Conservation (phyloP, 2,888 invertebrate species). For the Drosophila dives region DNA sequence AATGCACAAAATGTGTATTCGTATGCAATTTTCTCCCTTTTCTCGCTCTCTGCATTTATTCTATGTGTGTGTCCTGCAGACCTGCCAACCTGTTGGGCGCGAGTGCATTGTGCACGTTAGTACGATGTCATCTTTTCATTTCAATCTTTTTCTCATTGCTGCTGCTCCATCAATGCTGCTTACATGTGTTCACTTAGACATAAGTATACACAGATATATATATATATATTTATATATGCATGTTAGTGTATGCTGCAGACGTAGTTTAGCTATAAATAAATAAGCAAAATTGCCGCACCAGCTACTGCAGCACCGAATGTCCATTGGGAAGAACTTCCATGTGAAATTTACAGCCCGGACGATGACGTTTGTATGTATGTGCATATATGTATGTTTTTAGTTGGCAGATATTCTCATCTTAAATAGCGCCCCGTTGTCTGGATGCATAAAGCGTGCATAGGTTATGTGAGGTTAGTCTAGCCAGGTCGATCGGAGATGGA, state of each 20-base stretch:
- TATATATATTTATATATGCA: neutral
- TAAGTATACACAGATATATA: neutral
- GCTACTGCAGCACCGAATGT: conserved; percentile 12
- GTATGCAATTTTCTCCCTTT: neutral
- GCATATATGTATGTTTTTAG: neutral
- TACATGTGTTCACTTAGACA: conserved; percentile 1
- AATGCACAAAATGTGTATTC: conserved; percentile 1
- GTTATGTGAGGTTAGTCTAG: conserved; percentile 2
- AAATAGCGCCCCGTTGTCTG: conserved; percentile 4
- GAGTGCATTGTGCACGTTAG: conserved; percentile 19
- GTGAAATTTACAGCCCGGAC: conserved; percentile 4
- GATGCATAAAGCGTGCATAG: neutral
- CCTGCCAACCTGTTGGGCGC: conserved; percentile 47
- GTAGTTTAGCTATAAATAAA: conserved; percentile 48
- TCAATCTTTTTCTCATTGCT: conserved; percentile 3
- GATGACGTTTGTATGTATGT: conserved; percentile 8
- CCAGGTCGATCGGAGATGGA: too few species aligned
- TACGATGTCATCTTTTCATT: neutral
- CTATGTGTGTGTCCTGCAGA: conserved; percentile 15
- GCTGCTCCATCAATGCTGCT: conserved; percentile 1
- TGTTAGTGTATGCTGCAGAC: neutral
- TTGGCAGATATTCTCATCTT: conserved; percentile 1
- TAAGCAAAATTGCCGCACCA: conserved; percentile 3
- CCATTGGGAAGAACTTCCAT: conserved; percentile 9
- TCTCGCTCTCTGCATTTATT: neutral